Conservation (phyloP, 2,888 invertebrate species). For the Spatulosminthurus flaviceps region DNA sequence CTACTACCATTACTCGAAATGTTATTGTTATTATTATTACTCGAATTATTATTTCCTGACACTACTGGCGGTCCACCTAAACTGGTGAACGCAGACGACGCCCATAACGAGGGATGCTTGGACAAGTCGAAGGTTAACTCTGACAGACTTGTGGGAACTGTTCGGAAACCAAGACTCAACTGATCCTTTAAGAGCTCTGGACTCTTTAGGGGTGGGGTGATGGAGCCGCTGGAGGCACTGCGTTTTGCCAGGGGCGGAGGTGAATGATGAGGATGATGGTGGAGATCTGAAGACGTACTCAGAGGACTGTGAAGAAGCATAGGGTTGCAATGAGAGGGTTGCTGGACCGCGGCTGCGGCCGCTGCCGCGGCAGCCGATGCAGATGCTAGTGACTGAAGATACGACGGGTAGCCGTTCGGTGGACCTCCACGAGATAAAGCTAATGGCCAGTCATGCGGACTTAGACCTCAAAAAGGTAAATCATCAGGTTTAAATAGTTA, state of each 20-base stretch:
- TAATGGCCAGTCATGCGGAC: constrained; percentile 62
- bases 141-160: constrained; percentile 10
- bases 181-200: constrained; percentile 51
- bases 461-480: constrained; percentile 50
- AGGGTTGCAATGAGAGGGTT: constrained; percentile 25
- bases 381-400: constrained; percentile 58
- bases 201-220: constrained; percentile 58
- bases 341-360: constrained; percentile 73
- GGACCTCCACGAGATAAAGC: constrained; percentile 54
- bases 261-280: constrained; percentile 42
- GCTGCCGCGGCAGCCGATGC: constrained; percentile 69
- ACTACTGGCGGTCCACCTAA: constrained; percentile 4
- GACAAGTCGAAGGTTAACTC: constrained; percentile 58
- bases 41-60: not conserved
- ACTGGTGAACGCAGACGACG: constrained; percentile 30
- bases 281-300: not conserved
- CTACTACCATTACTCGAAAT: not conserved
- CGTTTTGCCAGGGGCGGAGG: constrained; percentile 44
- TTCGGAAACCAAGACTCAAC: not conserved
- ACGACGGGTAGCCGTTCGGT: constrained; percentile 58
- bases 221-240: constrained; percentile 30
- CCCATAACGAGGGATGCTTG: constrained; percentile 60
- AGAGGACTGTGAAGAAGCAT: constrained; percentile 19
- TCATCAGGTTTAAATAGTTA: not conserved
- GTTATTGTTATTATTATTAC: constrained; percentile 26